Percentiles rank a stretch among this genome's conserved stretches.
Conservation (phyloP, 2,888 invertebrate species). For the Rugalucina vietnamica region DNA sequence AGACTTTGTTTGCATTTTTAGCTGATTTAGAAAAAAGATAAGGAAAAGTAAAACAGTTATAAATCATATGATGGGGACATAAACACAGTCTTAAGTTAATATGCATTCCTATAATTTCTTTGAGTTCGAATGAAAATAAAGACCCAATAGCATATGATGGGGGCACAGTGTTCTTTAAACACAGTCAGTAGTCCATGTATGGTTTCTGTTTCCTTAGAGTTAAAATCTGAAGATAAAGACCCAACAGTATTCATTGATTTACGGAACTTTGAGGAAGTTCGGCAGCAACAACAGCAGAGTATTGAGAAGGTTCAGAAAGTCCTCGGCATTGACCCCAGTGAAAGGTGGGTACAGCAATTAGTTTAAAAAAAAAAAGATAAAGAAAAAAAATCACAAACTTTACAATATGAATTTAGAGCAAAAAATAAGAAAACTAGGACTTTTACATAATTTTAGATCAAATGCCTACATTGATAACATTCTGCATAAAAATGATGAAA, state of each 20-base stretch:
- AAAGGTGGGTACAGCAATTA: constrained; percentile 42
- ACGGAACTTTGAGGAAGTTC: constrained; percentile 77
- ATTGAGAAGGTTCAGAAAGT: constrained; percentile 77
- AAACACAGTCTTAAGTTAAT: too few species aligned
- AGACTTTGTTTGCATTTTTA: too few species aligned
- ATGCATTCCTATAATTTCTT: too few species aligned
- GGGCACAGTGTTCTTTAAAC: too few species aligned
- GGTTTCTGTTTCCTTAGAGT: neutral
- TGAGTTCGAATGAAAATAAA: too few species aligned
- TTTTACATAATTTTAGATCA: neutral
- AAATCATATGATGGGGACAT: too few species aligned
- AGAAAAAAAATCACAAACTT: neutral
- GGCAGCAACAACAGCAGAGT: constrained; percentile 73
- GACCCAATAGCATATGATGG: too few species aligned
- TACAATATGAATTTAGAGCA: neutral
- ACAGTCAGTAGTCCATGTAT: neutral
- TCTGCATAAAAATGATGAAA: too few species aligned
- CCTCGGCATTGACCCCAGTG: constrained; percentile 63
- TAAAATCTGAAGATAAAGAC: constrained; percentile 59
- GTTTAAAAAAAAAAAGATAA: neutral
- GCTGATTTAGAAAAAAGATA: too few species aligned
- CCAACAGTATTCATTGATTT: constrained; percentile 80
- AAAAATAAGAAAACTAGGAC: neutral
- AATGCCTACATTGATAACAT: too few species aligned
- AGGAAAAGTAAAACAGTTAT: too few species aligned